Evolutionary conservation across 2,113 vertebrate species (phyloP), one percentile per base, ranked within the genome.

Genomic region (Bujurquina vittata): DNA sequence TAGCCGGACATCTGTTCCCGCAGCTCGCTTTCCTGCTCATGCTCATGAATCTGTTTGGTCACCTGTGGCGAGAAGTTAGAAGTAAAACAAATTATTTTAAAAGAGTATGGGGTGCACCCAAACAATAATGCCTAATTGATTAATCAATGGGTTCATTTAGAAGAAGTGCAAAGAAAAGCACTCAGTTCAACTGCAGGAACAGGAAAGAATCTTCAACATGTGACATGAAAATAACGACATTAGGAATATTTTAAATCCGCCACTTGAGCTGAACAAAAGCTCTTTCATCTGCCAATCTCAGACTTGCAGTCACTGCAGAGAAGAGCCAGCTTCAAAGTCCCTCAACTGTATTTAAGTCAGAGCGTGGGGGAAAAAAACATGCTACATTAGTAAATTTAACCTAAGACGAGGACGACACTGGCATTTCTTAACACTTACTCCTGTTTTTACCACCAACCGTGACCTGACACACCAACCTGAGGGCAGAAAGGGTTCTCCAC

Each of bases 1-100:
- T 99, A 99, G 93, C 98, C 98, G 88, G 98, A 99, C 98, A 99
- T 99, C 97, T 99, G 98, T 97, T 99, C 98, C 90, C 98, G 98
- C 94, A 99, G 96, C 96, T 99, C 98, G 93, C 97, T 99, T 94
- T 99, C 98, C 97, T 99, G 98, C 97, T 99, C 98, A 97, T 99
- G 98, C 94, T 99, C 98, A 86, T 99, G 98, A 96, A 99, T 99
- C 96, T 99, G 98, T 92, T 98, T 97, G 95, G 98, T 99, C 96
- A 99, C 98, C 98, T 99, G 94, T 1, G 29, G 4, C 56, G 40
- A 58, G 31, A 57, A 29, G 23, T 58, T 20, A 20, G 7, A 29
- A 9, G 56, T n/a, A 76, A 67, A 67, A 0, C 4, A 10, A n/a
- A 59, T 15, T 7, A 14, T 29, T 52, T 3, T 1, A 22, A n/a